Percentiles rank a stretch among this genome's conserved stretches.
Evolutionary conservation across 2,888 invertebrate genomes (phyloP).

Genomic region (Drosophila basisetae): DNA sequence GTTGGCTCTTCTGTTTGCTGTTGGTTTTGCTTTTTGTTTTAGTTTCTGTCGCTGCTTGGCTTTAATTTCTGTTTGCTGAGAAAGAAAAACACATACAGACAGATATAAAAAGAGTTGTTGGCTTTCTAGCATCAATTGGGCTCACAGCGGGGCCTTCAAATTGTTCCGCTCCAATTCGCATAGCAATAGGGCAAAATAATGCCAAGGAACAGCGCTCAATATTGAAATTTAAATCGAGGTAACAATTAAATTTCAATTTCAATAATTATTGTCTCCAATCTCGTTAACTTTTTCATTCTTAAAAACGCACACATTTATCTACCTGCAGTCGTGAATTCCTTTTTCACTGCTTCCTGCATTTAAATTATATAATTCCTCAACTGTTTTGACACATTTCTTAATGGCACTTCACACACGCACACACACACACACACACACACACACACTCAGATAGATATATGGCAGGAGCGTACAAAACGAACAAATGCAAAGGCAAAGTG

Average conservation of each 20-base stretch:
- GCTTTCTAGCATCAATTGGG: constrained; percentile 34
- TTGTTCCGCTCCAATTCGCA: constrained; percentile 57
- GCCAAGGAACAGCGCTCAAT: constrained; percentile 1
- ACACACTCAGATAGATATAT: constrained; percentile 6
- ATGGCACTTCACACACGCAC: constrained; percentile 66
- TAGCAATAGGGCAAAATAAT: constrained; percentile 11
- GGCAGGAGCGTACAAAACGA: constrained; percentile 22
- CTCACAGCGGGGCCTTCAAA: constrained; percentile 30
- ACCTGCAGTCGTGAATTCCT: constrained; percentile 19
- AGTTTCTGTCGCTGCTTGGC: constrained; percentile 36
- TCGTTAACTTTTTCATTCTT: not conserved
- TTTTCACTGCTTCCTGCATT: constrained; percentile 18
- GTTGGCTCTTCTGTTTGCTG: constrained; percentile 35
- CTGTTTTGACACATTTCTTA: constrained; percentile 80
- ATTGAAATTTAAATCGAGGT: not conserved
- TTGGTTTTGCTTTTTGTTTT: constrained; percentile 33
- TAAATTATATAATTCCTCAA: constrained; percentile 75
- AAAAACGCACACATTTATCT: constrained; percentile 1
- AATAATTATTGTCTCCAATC: not conserved
- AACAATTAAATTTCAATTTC: not conserved
- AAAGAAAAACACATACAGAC: constrained; percentile 69
- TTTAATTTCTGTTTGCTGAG: constrained; percentile 77
- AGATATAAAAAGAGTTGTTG: constrained; percentile 33
- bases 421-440: constrained; percentile 38
- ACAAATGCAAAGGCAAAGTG: constrained; percentile 54